Evolutionary conservation across 2,113 vertebrate species (phyloP).

Genomic region (Enhydra lutris): DNA sequence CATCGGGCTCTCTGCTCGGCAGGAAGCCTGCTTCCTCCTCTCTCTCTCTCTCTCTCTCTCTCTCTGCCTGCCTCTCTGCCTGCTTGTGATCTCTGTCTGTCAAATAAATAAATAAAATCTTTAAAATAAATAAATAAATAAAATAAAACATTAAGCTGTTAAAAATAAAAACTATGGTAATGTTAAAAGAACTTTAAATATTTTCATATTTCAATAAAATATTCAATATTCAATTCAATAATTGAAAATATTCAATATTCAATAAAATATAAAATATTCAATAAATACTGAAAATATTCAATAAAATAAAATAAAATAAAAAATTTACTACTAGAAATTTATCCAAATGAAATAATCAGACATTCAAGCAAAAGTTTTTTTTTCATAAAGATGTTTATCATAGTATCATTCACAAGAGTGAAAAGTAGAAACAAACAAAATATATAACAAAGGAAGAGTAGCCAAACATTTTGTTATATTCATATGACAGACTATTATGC

Average conservation of each 20-base stretch:
- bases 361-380: background rate
- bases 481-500: background rate
- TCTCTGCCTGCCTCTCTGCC: no score
- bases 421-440: conserved; percentile 37
- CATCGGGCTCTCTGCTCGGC: no score
- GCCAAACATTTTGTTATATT: background rate
- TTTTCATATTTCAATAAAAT: conserved; percentile 8
- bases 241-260: no score
- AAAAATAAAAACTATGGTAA: background rate
- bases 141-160: background rate
- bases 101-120: no score
- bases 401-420: background rate
- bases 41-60: no score
- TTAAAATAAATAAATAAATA: no score
- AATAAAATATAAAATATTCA: no score
- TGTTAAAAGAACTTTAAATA: background rate
- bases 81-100: no score
- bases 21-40: no score
- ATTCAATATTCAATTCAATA: no score
- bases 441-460: background rate
- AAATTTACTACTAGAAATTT: conserved; percentile 31
- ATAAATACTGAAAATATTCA: no score
- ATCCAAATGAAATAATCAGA: conserved; percentile 48
- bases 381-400: background rate
- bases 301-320: background rate